Percentiles rank a stretch among this genome's conserved stretches.
These are phyloP conservation scores for Nannoperca australis DNA, from an alignment of 2,797 vertebrate species.

Conservation along the genomic window DNA sequence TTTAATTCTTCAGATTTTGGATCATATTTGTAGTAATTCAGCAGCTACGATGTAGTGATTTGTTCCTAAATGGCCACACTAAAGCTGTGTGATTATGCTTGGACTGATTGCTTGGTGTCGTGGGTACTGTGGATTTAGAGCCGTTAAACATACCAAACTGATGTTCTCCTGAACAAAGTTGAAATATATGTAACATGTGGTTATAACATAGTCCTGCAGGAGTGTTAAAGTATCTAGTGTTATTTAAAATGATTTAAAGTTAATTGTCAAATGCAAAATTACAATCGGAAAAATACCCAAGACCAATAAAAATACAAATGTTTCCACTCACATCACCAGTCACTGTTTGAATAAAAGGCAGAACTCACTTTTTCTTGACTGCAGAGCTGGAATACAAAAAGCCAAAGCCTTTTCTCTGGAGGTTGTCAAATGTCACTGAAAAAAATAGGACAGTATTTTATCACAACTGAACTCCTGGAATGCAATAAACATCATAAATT, in stretches of 20 bases:
- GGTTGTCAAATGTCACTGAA: constrained; percentile 43
- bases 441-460: constrained; percentile 20
- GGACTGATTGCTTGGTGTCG: not conserved
- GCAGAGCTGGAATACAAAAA: constrained; percentile 15
- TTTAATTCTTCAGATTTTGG: constrained; percentile 4
- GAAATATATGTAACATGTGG: not conserved
- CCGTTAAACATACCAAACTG: not conserved
- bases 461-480: constrained; percentile 37
- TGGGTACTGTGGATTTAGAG: not conserved
- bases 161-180: not conserved
- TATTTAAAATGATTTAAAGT: constrained; percentile 3
- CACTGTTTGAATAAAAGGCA: constrained; percentile 26
- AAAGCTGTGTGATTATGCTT: not conserved
- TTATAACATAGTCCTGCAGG: not conserved
- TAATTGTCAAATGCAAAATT: constrained; percentile 14
- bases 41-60: not conserved
- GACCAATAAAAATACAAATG: not conserved
- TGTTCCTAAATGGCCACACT: constrained; percentile 16
- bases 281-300: constrained; percentile 20
- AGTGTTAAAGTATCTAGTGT: not conserved
- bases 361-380: constrained; percentile 9
- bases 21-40: constrained; percentile 4
- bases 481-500: constrained; percentile 48
- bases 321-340: constrained; percentile 19
- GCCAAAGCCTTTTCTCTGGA: constrained; percentile 19